phyloP scores from a whole-genome alignment of 1,140 invertebrate genomes.

The Lepidurus couesii region DNA sequence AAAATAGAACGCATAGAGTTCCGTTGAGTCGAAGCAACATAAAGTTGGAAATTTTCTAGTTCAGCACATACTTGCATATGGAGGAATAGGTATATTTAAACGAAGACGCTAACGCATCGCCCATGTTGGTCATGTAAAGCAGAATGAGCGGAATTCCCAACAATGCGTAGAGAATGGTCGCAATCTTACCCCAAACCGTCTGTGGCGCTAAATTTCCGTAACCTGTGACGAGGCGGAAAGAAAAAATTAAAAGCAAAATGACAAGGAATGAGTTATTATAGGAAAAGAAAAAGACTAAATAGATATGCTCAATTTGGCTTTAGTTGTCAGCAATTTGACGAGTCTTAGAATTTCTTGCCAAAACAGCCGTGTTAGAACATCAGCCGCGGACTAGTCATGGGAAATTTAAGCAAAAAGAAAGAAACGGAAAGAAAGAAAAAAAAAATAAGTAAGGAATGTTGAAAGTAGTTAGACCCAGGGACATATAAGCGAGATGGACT shows the following conservation, averaged over 20 bases:
- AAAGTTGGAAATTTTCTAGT: slow-evolving; percentile 47
- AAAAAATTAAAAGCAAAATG: slow-evolving; percentile 33
- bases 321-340: background rate
- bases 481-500: slow-evolving; percentile 17
- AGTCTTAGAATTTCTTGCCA: background rate
- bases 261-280: background rate
- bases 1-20: background rate
- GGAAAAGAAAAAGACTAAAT: background rate
- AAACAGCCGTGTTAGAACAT: background rate
- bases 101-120: slow-evolving; percentile 71
- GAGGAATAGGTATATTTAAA: slow-evolving; percentile 53
- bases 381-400: background rate
- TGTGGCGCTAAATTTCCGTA: slow-evolving; percentile 80
- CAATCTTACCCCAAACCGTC: slow-evolving; percentile 67
- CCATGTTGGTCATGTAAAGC: slow-evolving; percentile 76
- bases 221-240: slow-evolving; percentile 53
- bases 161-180: slow-evolving; percentile 81
- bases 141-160: slow-evolving; percentile 86
- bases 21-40: too few relatives aligned
- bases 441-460: background rate
- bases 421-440: slow-evolving; percentile 24
- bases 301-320: background rate
- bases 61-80: slow-evolving; percentile 40
- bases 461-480: slow-evolving; percentile 20
- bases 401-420: background rate